Base-by-base conservation (phyloP, 2,888 invertebrate genomes). In the Choreutis nemorana region DNA sequence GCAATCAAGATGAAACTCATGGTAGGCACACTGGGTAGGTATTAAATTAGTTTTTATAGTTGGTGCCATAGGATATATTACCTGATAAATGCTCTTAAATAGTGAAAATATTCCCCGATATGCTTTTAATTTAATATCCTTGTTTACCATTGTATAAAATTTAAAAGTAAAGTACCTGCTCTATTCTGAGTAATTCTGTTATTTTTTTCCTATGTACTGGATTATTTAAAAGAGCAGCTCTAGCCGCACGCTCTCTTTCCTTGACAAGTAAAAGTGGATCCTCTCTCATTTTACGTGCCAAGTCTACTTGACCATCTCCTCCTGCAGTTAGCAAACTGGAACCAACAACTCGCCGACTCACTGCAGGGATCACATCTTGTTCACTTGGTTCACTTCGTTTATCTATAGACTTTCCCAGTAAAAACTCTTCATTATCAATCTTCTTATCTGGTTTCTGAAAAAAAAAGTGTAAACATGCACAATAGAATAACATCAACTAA, bases 191-290 rank as follows among this genome's bases (percentile, higher is more conserved):
- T 48, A 94, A 79, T 52, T 91, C 86, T 45, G 94, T 87, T 1
- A 97, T 73, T 50, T 90, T 88, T 41, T 93, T 94, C 42, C 97
- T 73, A 62, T 93, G 93, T 0, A 97, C 84, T 1, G 97, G 97
- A 80, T 97, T 97, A 47, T 94, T 91, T 3, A 97, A 62, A 18
- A 97, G 77, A 34, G 91, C 89, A 34, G 88, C 86, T 22, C 91
- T 80, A 0, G 91, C 89, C 52, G 97, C 95, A 55, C 94, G 87
- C 70, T 97, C 96, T 31, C 90, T 85, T 53, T 94, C 91, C 48
- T 90, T 91, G 4, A 97, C 96, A 2, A 90, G 83, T 55, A 93
- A 87, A 21, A 97, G 65, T 1, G 97, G 97, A 79, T 97, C 97
- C 64, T 97, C 97, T 55, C 95, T 85, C 37, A 95, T 82, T 70